Percentiles rank a stretch among this genome's conserved stretches.
phyloP scores from a whole-genome alignment of 2,797 vertebrate genomes.

The Thunnus albacares region DNA sequence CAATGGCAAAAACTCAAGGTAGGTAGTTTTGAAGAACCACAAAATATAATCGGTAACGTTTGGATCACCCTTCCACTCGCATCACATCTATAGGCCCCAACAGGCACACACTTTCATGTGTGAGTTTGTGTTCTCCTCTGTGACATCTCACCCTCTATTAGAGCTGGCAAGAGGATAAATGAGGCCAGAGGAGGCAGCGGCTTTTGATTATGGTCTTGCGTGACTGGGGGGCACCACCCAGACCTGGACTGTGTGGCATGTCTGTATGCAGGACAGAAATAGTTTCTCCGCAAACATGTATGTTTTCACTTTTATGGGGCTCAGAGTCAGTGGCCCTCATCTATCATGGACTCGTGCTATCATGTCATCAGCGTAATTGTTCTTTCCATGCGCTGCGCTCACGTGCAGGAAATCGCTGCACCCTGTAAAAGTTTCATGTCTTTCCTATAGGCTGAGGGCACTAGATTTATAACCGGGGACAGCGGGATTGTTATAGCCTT shows the following conservation, averaged over 20 bases:
- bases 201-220: constrained; percentile 71
- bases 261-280: constrained; percentile 55
- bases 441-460: constrained; percentile 55
- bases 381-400: constrained; percentile 55
- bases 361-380: constrained; percentile 66
- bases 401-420: constrained; percentile 65
- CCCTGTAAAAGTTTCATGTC: constrained; percentile 76
- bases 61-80: constrained; percentile 12
- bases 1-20: constrained; percentile 8
- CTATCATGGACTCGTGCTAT: constrained; percentile 63
- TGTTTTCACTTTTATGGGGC: constrained; percentile 64
- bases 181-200: constrained; percentile 68
- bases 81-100: constrained; percentile 2
- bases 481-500: constrained; percentile 30
- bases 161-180: constrained; percentile 63
- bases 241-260: constrained; percentile 45
- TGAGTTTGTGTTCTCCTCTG: constrained; percentile 45
- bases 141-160: constrained; percentile 64
- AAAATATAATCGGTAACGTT: constrained; percentile 13
- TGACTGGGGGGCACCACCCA: constrained; percentile 65
- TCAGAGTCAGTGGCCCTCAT: constrained; percentile 56
- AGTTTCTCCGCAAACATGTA: constrained; percentile 63
- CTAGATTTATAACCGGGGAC: constrained; percentile 48
- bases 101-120: constrained; percentile 23
- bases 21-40: constrained; percentile 19